Evolutionary conservation across 2,888 invertebrate genomes (phyloP), one percentile per base, ranked within the genome.

Genomic region (Drosophila anomalata): DNA sequence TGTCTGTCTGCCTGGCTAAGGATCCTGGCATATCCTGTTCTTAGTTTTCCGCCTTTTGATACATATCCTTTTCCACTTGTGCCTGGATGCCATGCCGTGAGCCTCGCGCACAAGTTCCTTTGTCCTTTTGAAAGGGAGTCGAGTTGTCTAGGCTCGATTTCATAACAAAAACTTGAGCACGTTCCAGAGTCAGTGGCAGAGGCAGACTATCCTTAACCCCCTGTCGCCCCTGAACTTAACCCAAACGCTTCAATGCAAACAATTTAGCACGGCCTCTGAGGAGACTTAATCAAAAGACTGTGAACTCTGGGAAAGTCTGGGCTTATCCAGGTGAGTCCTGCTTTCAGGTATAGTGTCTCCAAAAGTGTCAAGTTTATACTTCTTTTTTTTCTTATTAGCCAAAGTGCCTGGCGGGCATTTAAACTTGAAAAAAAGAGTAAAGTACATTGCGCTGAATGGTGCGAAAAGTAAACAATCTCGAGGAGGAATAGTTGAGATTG

Each of bases 121-220:
- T 82, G 82, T 82, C 83, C 82, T 76, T 48, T 52, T 71, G 71
- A 50, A 72, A 62, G 51, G 62, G 61, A 63, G 72, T 55, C 41
- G 60, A 36, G 69, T 41, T 51, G 81, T 81, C 82, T 82, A 87
- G 82, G 82, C 82, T 82, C 87, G 66, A 82, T 82, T 87, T 83
- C 88, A 82, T 80, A 86, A 83, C 82, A 88, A 83, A 83, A 83
- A 83, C 82, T 83, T 83, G 88, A 83, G 82, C 82, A 83, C 82
- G 82, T 87, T 87, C 61, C 44, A 41, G 58, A 59, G 39, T 20
- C 59, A 54, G 33, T 33, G 33, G 12, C 33, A 5, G 22, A 0
- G 1, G 29, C 5, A 51, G 59, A 60, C 60, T 67, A 67, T 66
- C 48, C 53, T 17, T 31, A 39, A 8, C 44, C 48, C n/a, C 48